Percentiles rank a stretch among this genome's conserved stretches.
Evolutionary conservation across 2,797 vertebrate genomes (phyloP).

Genomic region (Poecilia velifera): DNA sequence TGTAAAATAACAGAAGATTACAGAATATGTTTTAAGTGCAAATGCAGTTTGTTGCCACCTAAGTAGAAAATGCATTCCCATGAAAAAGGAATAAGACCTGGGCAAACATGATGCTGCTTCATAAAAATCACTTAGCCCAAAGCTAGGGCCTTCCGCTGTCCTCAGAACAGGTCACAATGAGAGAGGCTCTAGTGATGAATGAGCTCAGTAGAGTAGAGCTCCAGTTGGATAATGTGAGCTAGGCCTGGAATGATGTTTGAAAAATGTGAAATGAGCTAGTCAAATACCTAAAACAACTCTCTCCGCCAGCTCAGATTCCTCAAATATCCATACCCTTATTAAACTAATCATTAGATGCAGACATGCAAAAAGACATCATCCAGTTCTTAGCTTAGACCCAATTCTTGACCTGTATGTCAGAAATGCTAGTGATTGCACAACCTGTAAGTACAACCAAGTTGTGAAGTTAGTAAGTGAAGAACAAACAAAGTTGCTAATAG

Average conservation of each 20-base stretch:
- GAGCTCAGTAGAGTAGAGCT: constrained; percentile 65
- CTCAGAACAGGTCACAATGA: constrained; percentile 72
- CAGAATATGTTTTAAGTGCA: constrained; percentile 87
- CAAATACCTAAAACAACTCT: constrained; percentile 54
- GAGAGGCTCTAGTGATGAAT: constrained; percentile 73
- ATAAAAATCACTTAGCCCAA: constrained; percentile 81
- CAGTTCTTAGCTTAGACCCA: background rate
- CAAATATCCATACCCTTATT: constrained; percentile 17
- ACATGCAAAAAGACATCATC: background rate
- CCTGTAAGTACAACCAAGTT: background rate
- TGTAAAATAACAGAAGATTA: constrained; percentile 90
- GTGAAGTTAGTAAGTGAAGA: background rate
- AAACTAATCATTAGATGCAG: background rate
- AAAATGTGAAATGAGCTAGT: constrained; percentile 61
- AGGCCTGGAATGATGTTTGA: constrained; percentile 55
- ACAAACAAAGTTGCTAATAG: background rate
- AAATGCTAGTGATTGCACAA: background rate
- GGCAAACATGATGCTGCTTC: constrained; percentile 71
- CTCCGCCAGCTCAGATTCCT: constrained; percentile 33
- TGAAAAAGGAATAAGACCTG: constrained; percentile 72
- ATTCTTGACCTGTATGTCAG: background rate
- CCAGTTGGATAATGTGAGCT: constrained; percentile 67
- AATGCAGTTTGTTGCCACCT: constrained; percentile 84
- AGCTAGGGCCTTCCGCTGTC: constrained; percentile 68
- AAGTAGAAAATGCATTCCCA: constrained; percentile 75